Percentiles rank a stretch among this genome's conserved stretches.
Evolutionary conservation across 2,113 vertebrate genomes (phyloP).

Genomic region (Pteropus alecto): DNA sequence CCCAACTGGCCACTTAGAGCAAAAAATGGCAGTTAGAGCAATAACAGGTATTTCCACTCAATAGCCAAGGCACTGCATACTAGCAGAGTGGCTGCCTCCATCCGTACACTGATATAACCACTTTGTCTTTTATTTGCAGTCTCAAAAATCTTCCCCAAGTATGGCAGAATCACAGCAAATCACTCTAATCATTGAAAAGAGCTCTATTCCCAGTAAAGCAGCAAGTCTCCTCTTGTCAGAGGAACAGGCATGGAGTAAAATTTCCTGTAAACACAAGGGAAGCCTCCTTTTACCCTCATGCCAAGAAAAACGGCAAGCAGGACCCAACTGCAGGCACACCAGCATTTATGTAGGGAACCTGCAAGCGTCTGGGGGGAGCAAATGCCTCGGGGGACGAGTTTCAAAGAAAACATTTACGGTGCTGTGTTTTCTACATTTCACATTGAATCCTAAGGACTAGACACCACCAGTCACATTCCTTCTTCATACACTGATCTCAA

Average conservation of each 20-base stretch:
- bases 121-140: slow-evolving; percentile 43
- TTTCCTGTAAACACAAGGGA: neutral
- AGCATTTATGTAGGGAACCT: neutral
- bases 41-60: slow-evolving; percentile 50
- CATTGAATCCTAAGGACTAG: neutral
- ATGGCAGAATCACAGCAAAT: slow-evolving; percentile 42
- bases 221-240: neutral
- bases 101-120: neutral
- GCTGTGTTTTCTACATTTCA: neutral
- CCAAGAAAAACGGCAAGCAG: neutral
- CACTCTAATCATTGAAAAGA: slow-evolving; percentile 29
- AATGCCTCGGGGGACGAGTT: neutral
- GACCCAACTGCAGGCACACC: neutral
- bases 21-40: slow-evolving; percentile 32
- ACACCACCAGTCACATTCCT: neutral
- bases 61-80: neutral
- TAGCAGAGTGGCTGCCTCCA: neutral
- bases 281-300: neutral
- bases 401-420: neutral
- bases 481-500: neutral
- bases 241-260: slow-evolving; percentile 50
- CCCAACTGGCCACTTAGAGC: neutral
- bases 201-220: neutral
- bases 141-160: slow-evolving; percentile 27
- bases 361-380: neutral